phyloP scores from a whole-genome alignment of 1,140 invertebrate genomes.

The Adelges cooleyi region DNA sequence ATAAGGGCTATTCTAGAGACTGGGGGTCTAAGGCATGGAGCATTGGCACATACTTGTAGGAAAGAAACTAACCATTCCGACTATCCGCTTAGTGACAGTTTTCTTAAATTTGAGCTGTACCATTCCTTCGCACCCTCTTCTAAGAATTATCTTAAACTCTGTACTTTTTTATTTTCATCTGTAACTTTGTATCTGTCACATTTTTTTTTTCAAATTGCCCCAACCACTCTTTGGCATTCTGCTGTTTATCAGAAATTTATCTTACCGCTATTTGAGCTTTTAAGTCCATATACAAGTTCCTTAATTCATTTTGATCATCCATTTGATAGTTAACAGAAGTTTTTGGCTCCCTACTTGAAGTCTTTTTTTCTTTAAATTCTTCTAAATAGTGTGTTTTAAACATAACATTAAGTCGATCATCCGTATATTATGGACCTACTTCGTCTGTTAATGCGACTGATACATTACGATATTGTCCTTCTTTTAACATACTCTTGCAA shows the following conservation, averaged over 20 bases:
- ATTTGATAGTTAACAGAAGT: not conserved
- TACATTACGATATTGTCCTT: not conserved
- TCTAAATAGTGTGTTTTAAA: not conserved
- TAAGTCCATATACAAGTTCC: not conserved
- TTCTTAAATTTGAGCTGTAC: not conserved
- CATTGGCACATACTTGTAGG: too few species aligned
- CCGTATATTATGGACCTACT: not conserved
- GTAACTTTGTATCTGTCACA: not conserved
- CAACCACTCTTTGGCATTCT: not conserved
- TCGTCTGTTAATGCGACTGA: not conserved
- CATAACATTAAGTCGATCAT: not conserved
- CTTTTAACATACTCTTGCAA: not conserved
- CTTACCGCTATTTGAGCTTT: not conserved
- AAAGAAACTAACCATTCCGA: too few species aligned
- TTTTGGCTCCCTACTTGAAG: not conserved
- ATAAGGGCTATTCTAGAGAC: too few species aligned
- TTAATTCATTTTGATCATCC: constrained; percentile 1
- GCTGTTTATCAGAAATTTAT: not conserved
- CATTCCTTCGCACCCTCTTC: not conserved
- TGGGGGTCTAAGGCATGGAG: too few species aligned
- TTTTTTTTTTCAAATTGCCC: not conserved
- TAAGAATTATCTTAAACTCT: not conserved
- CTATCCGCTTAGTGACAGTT: not conserved
- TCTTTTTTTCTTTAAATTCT: not conserved
- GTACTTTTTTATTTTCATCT: not conserved